A percentile compares a stretch with the other conserved stretches of the same genome.
phyloP scores from a whole-genome alignment of 2,113 vertebrate species.

The Cromileptes altivelis region DNA sequence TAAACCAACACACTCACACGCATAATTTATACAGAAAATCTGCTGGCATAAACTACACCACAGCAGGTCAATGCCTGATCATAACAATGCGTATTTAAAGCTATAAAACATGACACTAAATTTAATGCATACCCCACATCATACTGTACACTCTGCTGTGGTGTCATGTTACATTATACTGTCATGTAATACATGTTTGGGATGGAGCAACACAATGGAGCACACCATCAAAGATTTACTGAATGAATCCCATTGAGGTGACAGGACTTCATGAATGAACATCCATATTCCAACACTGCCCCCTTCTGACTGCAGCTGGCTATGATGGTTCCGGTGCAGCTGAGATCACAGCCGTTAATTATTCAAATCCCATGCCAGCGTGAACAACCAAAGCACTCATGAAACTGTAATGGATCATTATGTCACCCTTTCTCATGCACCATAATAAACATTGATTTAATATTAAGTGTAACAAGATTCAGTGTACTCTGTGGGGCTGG shows the following conservation, averaged over 20 bases:
- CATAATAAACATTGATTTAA: not conserved
- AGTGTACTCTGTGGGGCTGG: too few relatives aligned
- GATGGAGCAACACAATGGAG: conserved; percentile 6
- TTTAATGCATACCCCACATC: not conserved
- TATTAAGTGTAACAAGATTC: not conserved
- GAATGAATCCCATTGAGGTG: conserved; percentile 61
- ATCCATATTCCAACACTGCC: conserved; percentile 51
- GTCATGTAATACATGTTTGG: not conserved
- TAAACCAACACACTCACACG: conserved; percentile 25
- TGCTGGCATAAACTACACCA: not conserved
- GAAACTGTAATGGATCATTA: not conserved
- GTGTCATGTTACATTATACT: not conserved
- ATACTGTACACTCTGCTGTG: not conserved
- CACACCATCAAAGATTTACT: conserved; percentile 24
- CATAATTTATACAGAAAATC: conserved; percentile 22
- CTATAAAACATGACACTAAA: not conserved
- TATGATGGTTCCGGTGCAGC: not conserved
- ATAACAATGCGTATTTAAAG: not conserved
- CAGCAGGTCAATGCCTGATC: not conserved
- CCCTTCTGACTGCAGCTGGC: conserved; percentile 53
- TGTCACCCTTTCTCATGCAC: not conserved
- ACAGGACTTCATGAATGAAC: conserved; percentile 67
- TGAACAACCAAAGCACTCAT: conserved; percentile 6
- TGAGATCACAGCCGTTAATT: conserved; percentile 19
- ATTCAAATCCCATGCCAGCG: conserved; percentile 36